Evolutionary conservation across 2,113 vertebrate genomes (phyloP), one percentile per base, ranked within the genome.

Genomic region (Speoplatyrhinus poulsoni): DNA sequence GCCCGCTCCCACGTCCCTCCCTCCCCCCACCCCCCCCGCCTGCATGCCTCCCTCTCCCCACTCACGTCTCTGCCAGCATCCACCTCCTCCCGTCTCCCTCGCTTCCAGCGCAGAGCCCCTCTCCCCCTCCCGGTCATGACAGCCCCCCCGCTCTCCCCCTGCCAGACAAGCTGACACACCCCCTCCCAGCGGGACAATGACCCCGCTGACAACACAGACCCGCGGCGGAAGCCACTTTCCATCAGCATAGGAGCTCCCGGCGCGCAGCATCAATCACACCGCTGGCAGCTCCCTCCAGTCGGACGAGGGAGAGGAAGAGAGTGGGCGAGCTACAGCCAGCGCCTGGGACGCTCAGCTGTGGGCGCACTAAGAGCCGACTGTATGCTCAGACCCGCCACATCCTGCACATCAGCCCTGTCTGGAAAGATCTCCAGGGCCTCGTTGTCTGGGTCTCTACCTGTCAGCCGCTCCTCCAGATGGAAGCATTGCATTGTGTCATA

Each of bases 261-360:
- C 82, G 83, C 81, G 81, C 55, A 11, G 83, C 87, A 92, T 92
- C 90, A 88, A 86, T 92, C 90, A 88, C 79, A 83, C 85, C 76
- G 72, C 76, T 77, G 72, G 84, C 85, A 76, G 81, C 63, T 79
- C 71, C 76, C 71, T 76, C 73, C 76, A 77, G 77, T 83, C 75
- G 57, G 54, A 67, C 46, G 70, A 63, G 65, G 67, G 70, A 57
- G 54, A 1, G 60, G 11, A 61, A 56, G 75, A 76, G 59, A 19
- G 70, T 62, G 72, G 69, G 53, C 32, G 69, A 9, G 46, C 9
- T 54, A 53, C 59, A 53, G 62, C 10, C 46, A 63, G 15, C 56
- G 60, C 16, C 62, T 52, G 48, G 74, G 83, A 82, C 72, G 76
- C 78, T 83, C 71, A 72, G 82, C 73, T 79, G 81, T 85, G 73